phyloP scores from a whole-genome alignment of 2,888 invertebrate genomes.

The Tanypteryx hageni region DNA sequence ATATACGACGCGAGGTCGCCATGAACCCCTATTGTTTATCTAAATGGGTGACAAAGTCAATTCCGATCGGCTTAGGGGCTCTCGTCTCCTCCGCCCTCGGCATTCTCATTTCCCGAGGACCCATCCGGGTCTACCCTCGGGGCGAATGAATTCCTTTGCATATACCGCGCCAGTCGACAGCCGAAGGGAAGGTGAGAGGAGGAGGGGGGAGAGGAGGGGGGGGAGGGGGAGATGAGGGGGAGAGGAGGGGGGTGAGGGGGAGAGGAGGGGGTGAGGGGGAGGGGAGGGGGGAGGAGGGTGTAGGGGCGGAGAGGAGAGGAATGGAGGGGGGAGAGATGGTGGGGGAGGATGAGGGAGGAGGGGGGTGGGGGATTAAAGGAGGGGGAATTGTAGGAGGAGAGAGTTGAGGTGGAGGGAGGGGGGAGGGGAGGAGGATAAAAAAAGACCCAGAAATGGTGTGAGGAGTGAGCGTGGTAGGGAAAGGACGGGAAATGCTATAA shows the following conservation, averaged over 20 bases:
- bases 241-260: background rate
- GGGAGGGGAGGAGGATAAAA: background rate
- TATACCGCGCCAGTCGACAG: slow-evolving; percentile 39
- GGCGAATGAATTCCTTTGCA: slow-evolving; percentile 51
- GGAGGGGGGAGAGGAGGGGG: background rate
- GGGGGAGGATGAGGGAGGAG: background rate
- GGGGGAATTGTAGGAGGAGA: background rate
- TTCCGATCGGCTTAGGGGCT: slow-evolving; percentile 57
- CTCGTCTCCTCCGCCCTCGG: background rate
- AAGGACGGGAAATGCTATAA: too few species aligned
- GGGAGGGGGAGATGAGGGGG: background rate
- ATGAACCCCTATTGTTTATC: slow-evolving; percentile 61
- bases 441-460: background rate
- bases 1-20: slow-evolving; percentile 48
- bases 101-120: background rate
- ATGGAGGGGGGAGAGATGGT: background rate
- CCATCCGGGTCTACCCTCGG: background rate
- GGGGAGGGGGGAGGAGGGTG: background rate
- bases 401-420: background rate
- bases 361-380: background rate
- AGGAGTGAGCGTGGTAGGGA: too few species aligned
- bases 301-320: background rate
- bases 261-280: background rate
- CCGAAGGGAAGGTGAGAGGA: background rate
- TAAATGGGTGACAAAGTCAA: slow-evolving; percentile 64